phyloP scores from a whole-genome alignment of 2,888 invertebrate genomes.

The Ophonus ardosiacus region DNA sequence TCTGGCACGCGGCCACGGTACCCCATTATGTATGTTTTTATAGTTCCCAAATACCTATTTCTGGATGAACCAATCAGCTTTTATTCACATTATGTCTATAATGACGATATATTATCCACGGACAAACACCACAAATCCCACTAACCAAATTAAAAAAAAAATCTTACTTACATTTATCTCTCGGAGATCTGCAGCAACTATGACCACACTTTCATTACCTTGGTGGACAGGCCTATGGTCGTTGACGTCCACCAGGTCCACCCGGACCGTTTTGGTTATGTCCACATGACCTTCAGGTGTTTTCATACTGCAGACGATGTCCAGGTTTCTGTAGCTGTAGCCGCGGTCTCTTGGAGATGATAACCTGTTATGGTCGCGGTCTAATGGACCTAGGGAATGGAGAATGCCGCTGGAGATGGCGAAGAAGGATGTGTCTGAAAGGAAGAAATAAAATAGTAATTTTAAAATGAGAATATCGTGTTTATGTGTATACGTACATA shows the following conservation, averaged over 20 bases:
- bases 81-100: background rate
- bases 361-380: background rate
- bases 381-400: background rate
- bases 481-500: too few relatives aligned
- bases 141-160: background rate
- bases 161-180: slow-evolving; percentile 10
- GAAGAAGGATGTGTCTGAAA: background rate
- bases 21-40: too few relatives aligned
- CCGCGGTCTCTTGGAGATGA: background rate
- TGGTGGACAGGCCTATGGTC: background rate
- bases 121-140: background rate
- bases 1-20: too few relatives aligned
- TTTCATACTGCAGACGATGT: background rate
- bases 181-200: background rate
- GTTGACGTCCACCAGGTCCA: background rate
- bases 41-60: too few relatives aligned
- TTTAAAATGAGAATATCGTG: too few relatives aligned
- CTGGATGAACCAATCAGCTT: background rate
- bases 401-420: background rate
- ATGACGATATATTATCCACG: background rate
- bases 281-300: background rate
- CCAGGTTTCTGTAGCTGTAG: background rate
- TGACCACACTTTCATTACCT: background rate
- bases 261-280: background rate
- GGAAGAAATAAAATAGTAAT: background rate